Evolutionary conservation across 2,888 invertebrate genomes (phyloP).

Genomic region (Troides aeacus): DNA sequence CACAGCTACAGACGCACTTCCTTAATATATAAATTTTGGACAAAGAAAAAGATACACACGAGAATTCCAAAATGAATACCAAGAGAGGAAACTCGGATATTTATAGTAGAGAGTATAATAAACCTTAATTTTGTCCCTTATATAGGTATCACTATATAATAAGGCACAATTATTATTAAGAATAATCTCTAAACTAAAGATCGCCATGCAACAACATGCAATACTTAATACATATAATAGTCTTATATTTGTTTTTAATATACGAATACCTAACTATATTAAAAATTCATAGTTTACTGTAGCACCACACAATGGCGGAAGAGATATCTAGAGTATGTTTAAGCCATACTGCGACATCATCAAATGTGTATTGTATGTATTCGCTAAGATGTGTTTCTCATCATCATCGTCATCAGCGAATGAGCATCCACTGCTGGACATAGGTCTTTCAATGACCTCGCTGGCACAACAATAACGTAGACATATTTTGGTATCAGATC

Average conservation of each 20-base stretch:
- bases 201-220: constrained; percentile 53
- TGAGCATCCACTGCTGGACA: no score
- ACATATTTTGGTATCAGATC: constrained; percentile 64
- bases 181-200: constrained; percentile 41
- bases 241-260: constrained; percentile 37
- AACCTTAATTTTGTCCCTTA: constrained; percentile 7
- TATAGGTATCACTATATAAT: constrained; percentile 52
- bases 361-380: constrained; percentile 6
- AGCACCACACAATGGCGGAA: constrained; percentile 36
- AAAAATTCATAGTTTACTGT: constrained; percentile 30
- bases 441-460: no score
- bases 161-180: constrained; percentile 60
- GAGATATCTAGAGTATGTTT: constrained; percentile 23
- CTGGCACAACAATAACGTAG: constrained; percentile 43
- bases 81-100: constrained; percentile 42
- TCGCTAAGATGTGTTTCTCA: constrained; percentile 20
- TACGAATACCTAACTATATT: constrained; percentile 42
- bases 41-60: constrained; percentile 27
- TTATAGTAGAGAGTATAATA: constrained; percentile 31
- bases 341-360: constrained; percentile 12
- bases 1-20: constrained; percentile 67
- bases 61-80: constrained; percentile 35
- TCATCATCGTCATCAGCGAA: no score
- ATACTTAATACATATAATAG: constrained; percentile 33
- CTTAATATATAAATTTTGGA: constrained; percentile 46